Evolutionary conservation across 30 jellyfish, hydroid and myxozoan genomes (phyloP), one percentile per base, ranked within the genome.

Genomic region (Catostylus mosaicus): DNA sequence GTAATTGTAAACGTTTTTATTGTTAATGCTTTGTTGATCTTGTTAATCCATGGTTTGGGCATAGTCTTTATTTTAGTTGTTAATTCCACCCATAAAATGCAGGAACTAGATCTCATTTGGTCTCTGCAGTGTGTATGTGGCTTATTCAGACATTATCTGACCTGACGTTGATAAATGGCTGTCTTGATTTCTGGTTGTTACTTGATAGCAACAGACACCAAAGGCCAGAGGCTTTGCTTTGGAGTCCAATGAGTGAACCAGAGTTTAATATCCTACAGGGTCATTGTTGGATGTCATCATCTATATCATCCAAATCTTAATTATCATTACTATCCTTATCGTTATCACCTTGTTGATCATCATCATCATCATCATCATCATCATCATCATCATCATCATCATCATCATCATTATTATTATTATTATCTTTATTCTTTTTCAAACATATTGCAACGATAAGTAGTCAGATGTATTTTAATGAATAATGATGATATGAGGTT

Each of bases 1-100:
- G 71, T 59, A 27, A 59, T 59, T 59, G 71, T 23, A 59, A 7
- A 59, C 36, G 71, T 59, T 59, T 48, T 23, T 59, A 27, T 59
- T 18, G 71, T 37, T 59, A 59, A 59, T 59, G 5, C 71, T 59
- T 27, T 59, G 6, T 11, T 6, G 38, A 59, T 59, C 38, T 59
- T 23, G 8, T 59, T 59, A 7, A 26, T 26, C n/a, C 2, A n/a
- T 37, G 1, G 1, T 59, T 50, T 4, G 24, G 63, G 63, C 63
- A 50, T 10, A 3, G 24, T 27, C 63, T 4, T 5, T 50, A 5
- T 6, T 8, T 3, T 10, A 50, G 24, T 9, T 50, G 24, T 9
- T 27, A 50, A 27, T 50, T 50, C 26, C 24, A 50, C 63, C 63
- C 24, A 50, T 50, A 3, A 27, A 50, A 16, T 23, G 26, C 71